phyloP scores from a whole-genome alignment of 2,797 vertebrate species.

The Chromobotia macracanthus region DNA sequence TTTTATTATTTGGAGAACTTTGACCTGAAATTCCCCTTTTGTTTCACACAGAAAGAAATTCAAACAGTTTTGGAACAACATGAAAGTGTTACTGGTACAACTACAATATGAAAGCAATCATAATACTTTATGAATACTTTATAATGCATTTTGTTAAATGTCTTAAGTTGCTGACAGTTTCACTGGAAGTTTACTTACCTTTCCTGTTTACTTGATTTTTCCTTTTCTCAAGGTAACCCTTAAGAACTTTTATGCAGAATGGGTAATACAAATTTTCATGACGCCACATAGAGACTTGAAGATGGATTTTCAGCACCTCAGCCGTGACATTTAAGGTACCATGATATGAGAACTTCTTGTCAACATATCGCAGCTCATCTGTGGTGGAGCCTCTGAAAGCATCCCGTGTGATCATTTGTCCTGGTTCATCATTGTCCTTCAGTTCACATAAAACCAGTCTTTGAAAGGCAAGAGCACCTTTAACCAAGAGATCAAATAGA shows the following conservation, averaged over 20 bases:
- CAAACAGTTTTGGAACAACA: no score
- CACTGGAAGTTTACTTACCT: not conserved
- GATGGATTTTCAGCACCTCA: rapidly evolving
- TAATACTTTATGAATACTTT: no score
- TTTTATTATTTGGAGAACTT: no score
- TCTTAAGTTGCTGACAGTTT: no score
- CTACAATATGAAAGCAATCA: no score
- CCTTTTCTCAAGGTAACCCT: not conserved
- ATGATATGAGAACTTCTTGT: not conserved
- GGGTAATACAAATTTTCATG: not conserved
- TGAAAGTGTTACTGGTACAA: no score
- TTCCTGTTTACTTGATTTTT: conserved; percentile 5
- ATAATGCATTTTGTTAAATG: no score
- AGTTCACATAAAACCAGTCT: not conserved
- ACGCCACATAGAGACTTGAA: not conserved
- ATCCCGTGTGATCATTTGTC: not conserved
- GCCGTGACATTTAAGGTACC: not conserved
- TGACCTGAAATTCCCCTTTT: no score
- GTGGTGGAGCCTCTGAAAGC: not conserved
- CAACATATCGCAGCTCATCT: not conserved
- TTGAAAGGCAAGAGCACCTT: not conserved
- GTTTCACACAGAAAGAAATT: no score
- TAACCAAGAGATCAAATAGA: not conserved
- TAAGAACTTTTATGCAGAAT: not conserved
- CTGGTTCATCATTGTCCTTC: not conserved